Conservation (phyloP, 2,113 vertebrate genomes). For the Notothenia rossii region DNA sequence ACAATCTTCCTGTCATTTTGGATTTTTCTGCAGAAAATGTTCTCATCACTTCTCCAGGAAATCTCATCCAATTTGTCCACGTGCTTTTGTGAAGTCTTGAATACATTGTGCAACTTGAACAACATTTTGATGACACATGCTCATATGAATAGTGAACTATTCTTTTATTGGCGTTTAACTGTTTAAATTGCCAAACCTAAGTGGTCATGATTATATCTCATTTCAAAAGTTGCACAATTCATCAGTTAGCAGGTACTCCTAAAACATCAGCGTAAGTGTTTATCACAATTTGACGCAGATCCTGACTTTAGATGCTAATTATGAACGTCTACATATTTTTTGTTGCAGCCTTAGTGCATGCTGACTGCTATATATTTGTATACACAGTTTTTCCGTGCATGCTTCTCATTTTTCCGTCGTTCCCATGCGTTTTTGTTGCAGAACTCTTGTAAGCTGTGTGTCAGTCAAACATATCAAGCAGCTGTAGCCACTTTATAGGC, state of each 20-base stretch:
- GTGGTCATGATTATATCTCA: too few species aligned
- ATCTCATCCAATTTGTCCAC: too few species aligned
- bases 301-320: background rate
- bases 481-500: slow-evolving; percentile 37
- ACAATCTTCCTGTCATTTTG: too few species aligned
- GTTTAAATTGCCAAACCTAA: background rate
- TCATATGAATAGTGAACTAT: background rate
- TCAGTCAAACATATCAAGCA: slow-evolving; percentile 30
- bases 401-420: background rate
- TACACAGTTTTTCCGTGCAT: background rate
- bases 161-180: background rate
- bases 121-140: background rate
- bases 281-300: background rate
- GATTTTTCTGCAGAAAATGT: too few species aligned
- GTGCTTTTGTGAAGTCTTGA: too few species aligned
- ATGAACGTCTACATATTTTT: too few species aligned
- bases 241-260: background rate
- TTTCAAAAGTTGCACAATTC: background rate
- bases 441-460: slow-evolving; percentile 1
- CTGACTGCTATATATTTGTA: background rate
- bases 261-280: background rate
- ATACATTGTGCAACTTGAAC: background rate
- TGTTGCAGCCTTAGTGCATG: background rate
- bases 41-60: too few species aligned
- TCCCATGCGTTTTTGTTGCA: background rate